Evolutionary conservation across 2,888 invertebrate species (phyloP), one percentile per base, ranked within the genome.

Genomic region (Diogma glabrata): DNA sequence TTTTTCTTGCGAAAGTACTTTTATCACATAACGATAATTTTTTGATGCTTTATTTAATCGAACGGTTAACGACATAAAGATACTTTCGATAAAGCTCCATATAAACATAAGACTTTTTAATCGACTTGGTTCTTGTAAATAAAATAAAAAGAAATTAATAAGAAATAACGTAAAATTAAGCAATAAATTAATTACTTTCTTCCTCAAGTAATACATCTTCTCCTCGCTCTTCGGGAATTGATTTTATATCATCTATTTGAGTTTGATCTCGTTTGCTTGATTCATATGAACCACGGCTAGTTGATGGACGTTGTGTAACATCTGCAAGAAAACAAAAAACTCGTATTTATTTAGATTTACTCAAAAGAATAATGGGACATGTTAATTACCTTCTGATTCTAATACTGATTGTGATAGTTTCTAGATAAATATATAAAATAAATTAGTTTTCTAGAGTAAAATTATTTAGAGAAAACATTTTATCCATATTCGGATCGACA

Each of bases 11-110:
- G 85, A 81, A 51, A 99, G 76, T 23, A 91, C 87, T 58, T 83
- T 82, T 20, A 95, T 87, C 0, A 99, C 92, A 66, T 93, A 94
- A 63, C 97, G 80, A 71, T 96, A 96, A 69, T 97, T 95, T 51
- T 87, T 78, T 0, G 97, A 97, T 61, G 89, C 83, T 60, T 78
- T 79, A 73, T 96, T 92, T 52, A 96, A 73, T 60, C 85, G 80
- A 51, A 79, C 78, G 3, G 92, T 93, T 49, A 89, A 63, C 19
- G 90, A 87, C 50, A 91, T 84, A 67, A 95, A 56, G 49, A 70
- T 62, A 12, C 63, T 69, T 53, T 67, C 67, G 36, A 70, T 57
- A 49, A 56, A 52, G 23, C 51, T 45, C 12, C 19, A 47, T n/a
- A 51, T 45, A 26, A 50, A 47, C n/a, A n/a, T 4, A 26, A 43